These are phyloP conservation scores for Microhierax caerulescens DNA, from an alignment of 2,797 vertebrate species.

Conservation along the genomic window DNA sequence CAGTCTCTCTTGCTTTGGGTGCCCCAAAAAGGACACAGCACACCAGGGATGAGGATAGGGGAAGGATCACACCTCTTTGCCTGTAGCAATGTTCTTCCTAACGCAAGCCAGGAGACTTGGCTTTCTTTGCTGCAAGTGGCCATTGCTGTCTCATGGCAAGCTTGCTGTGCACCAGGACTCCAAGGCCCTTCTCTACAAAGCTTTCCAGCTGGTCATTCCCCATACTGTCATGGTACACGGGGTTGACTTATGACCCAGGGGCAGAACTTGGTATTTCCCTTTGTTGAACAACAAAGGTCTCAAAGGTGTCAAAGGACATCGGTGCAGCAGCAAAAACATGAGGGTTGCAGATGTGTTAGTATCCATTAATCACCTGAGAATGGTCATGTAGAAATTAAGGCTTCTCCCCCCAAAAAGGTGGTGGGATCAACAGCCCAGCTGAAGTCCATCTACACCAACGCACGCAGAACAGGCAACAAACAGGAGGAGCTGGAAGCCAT, in stretches of 20 bases:
- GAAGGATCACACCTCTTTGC: fast-evolving
- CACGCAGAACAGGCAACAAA: too few species aligned
- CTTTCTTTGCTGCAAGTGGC: neutral
- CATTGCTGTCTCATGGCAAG: neutral
- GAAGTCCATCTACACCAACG: too few species aligned
- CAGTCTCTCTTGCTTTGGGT: neutral
- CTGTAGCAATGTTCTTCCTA: neutral
- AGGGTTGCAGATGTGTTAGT: too few species aligned
- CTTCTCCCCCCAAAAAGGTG: too few species aligned
- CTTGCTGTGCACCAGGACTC: neutral
- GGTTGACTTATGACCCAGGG: neutral
- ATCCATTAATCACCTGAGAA: too few species aligned
- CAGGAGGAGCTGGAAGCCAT: too few species aligned
- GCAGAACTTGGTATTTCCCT: neutral
- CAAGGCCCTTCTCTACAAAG: neutral
- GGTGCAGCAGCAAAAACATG: too few species aligned
- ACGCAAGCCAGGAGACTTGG: neutral
- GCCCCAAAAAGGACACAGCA: neutral
- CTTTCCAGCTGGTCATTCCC: neutral
- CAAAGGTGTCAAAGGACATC: too few species aligned
- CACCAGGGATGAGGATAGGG: neutral
- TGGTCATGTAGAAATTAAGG: too few species aligned
- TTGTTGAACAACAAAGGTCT: too few species aligned
- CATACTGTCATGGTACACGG: neutral
- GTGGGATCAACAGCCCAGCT: too few species aligned